These are phyloP conservation scores for Ispidina picta DNA, from an alignment of 2,797 vertebrate species.

Conservation along the genomic window DNA sequence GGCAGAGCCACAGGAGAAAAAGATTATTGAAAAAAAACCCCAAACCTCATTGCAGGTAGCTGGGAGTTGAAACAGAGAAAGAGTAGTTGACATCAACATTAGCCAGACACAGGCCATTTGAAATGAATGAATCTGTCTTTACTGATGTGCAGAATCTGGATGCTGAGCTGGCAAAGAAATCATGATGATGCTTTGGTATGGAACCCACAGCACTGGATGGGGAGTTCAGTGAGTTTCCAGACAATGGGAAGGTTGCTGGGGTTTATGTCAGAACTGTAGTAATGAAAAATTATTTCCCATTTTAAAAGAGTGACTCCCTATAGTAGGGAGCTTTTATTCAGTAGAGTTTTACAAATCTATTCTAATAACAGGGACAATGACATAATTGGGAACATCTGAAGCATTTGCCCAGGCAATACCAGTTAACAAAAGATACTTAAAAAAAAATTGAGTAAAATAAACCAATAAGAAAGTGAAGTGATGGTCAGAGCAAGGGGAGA, in stretches of 20 bases:
- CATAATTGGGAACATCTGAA: not conserved
- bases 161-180: not conserved
- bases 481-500: not conserved
- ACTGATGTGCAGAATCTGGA: not conserved
- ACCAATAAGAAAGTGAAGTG: not conserved
- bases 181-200: not conserved
- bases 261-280: not conserved
- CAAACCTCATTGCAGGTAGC: not conserved
- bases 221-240: not conserved
- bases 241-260: not conserved
- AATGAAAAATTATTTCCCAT: not conserved
- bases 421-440: constrained; percentile 6
- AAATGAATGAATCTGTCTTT: not conserved
- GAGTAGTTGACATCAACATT: rapidly evolving
- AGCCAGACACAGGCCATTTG: not conserved
- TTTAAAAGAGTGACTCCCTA: not conserved
- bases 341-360: not conserved
- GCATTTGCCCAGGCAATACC: not conserved
- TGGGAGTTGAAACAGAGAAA: not conserved
- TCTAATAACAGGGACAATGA: not conserved
- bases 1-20: not conserved
- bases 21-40: not conserved
- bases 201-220: not conserved
- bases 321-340: not conserved
- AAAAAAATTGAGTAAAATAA: not conserved